Conservation (phyloP, 1,140 invertebrate species). For the Anthonomus grandis region DNA sequence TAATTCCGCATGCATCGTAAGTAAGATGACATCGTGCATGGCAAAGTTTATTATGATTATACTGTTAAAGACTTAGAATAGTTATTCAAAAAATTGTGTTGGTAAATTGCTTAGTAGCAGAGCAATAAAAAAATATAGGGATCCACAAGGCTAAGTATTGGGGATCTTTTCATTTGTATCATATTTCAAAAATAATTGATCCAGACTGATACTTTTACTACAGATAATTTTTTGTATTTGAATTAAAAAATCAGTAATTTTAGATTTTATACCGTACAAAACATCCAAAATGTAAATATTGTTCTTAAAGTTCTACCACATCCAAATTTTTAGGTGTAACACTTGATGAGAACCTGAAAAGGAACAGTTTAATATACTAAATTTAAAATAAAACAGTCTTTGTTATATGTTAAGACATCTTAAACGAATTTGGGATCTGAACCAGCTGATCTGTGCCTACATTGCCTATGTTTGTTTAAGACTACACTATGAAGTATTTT, state of each 20-base stretch:
- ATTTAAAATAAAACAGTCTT: neutral
- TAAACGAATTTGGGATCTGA: neutral
- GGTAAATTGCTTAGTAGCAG: neutral
- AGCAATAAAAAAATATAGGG: neutral
- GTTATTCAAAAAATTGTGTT: neutral
- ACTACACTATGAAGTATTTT: neutral
- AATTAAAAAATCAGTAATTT: neutral
- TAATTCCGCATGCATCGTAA: no score
- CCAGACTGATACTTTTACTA: no score
- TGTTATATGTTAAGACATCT: neutral
- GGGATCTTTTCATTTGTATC: neutral
- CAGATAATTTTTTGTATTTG: neutral
- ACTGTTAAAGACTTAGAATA: no score
- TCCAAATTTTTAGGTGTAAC: no score
- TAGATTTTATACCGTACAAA: neutral
- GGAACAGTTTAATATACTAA: neutral
- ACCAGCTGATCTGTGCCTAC: neutral
- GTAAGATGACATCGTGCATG: no score
- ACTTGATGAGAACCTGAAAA: neutral
- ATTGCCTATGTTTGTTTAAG: neutral
- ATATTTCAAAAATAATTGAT: no score
- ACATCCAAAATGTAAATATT: neutral
- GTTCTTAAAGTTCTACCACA: no score
- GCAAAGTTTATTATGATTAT: no score
- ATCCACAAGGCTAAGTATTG: neutral